phyloP scores from a whole-genome alignment of 2,888 invertebrate genomes.

The Hyalella azteca region DNA sequence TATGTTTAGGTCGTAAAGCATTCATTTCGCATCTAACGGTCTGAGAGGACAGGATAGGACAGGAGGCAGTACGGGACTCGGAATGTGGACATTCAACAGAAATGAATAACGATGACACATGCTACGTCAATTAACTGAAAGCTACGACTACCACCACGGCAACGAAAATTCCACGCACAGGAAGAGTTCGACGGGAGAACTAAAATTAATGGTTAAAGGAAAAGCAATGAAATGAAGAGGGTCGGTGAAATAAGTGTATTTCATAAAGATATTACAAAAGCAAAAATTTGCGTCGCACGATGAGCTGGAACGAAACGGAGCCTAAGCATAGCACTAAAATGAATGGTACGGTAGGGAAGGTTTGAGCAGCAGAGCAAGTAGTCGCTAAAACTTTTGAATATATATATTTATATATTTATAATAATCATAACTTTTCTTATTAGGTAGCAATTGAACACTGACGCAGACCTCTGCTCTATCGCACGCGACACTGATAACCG shows the following conservation, averaged over 20 bases:
- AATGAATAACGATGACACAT: neutral
- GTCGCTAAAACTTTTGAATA: conserved; percentile 32
- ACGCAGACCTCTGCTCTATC: neutral
- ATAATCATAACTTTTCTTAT: conserved; percentile 21
- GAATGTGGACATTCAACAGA: conserved; percentile 27
- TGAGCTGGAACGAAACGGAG: conserved; percentile 21
- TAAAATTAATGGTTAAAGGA: neutral
- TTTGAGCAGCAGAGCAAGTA: conserved; percentile 33
- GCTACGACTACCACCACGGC: neutral
- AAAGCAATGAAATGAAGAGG: conserved; percentile 16
- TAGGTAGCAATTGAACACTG: conserved; percentile 8
- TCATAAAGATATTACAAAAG: conserved; percentile 33
- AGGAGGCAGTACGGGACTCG: neutral
- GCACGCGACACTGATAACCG: neutral
- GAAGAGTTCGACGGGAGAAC: neutral
- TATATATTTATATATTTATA: conserved; percentile 37
- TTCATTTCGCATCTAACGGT: conserved; percentile 18
- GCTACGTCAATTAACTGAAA: neutral
- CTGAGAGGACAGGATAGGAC: neutral
- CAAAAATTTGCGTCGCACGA: conserved; percentile 30
- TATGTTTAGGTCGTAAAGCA: conserved; percentile 21
- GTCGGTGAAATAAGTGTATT: conserved; percentile 34
- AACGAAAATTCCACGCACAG: neutral
- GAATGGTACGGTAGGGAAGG: conserved; percentile 13
- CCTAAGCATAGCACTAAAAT: conserved; percentile 13